phyloP scores from a whole-genome alignment of 2,797 vertebrate species.

The Chelmon rostratus region DNA sequence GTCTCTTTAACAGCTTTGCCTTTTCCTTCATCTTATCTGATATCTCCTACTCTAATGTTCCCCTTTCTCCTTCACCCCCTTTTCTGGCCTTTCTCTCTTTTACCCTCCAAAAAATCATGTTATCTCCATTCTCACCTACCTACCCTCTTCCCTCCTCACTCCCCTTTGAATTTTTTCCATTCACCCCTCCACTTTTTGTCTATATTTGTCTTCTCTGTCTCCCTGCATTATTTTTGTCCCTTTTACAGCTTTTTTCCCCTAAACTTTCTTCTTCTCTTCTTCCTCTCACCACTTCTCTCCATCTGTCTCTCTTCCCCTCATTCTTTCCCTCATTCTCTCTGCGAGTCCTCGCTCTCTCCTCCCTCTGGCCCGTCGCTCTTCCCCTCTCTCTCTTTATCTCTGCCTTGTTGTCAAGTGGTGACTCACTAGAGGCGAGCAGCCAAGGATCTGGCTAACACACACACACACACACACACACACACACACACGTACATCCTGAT shows the following conservation, averaged over 20 bases:
- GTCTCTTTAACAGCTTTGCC: neutral
- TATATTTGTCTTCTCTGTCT: neutral
- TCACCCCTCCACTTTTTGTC: neutral
- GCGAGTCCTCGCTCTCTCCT: constrained; percentile 16
- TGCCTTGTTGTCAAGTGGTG: constrained; percentile 75
- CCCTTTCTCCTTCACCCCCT: neutral
- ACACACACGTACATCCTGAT: constrained; percentile 44
- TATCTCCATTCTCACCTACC: constrained; percentile 10
- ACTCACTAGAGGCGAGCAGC: constrained; percentile 73
- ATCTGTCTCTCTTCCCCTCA: constrained; percentile 16
- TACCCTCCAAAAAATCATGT: neutral
- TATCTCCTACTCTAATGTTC: neutral
- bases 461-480: constrained; percentile 39
- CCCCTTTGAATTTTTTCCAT: constrained; percentile 9
- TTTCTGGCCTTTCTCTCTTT: neutral
- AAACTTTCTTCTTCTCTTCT: constrained; percentile 39
- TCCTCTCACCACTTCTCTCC: constrained; percentile 12
- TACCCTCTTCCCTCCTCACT: neutral
- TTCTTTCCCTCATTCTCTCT: constrained; percentile 10
- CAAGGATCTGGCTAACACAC: constrained; percentile 59
- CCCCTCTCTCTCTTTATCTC: constrained; percentile 55
- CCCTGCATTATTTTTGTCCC: constrained; percentile 6
- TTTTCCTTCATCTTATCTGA: constrained; percentile 16
- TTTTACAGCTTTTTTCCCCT: constrained; percentile 42
- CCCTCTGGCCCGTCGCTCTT: constrained; percentile 15